These are phyloP conservation scores for Girardia tigrina DNA, from an alignment of 2,888 invertebrate species.

Conservation along the genomic window DNA sequence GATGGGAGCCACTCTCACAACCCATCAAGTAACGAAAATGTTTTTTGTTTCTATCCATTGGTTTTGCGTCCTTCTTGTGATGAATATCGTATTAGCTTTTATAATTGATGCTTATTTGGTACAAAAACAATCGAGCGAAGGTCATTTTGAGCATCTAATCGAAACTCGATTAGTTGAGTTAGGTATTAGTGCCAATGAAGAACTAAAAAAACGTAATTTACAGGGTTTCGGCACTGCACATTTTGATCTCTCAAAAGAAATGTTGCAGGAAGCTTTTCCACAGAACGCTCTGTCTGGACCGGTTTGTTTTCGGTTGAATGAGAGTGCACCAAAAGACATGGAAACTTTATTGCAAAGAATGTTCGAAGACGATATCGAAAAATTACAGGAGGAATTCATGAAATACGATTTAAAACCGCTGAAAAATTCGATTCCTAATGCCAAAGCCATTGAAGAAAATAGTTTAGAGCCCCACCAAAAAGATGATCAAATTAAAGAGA, in stretches of 20 bases:
- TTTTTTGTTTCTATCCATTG: neutral
- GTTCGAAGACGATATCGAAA: slow-evolving; percentile 25
- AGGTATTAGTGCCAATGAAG: neutral
- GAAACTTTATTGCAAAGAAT: slow-evolving; percentile 18
- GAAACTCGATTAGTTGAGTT: neutral
- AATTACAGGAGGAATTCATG: neutral
- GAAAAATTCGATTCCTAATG: too few species aligned
- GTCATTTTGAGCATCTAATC: neutral
- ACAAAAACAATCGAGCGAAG: neutral
- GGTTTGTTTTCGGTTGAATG: neutral
- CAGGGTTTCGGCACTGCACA: neutral
- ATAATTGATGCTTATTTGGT: slow-evolving; percentile 20
- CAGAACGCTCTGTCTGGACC: neutral
- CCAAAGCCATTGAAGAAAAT: too few species aligned
- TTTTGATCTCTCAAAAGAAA: neutral
- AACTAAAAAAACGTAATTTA: neutral
- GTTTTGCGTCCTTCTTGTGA: neutral
- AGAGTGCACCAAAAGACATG: neutral
- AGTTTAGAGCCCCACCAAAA: too few species aligned
- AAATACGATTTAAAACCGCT: neutral
- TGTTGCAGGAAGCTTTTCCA: neutral
- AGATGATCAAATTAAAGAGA: too few species aligned
- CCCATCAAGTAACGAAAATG: neutral
- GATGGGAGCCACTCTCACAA: neutral
- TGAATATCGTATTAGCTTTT: slow-evolving; percentile 27